Evolutionary conservation across 2,888 invertebrate genomes (phyloP), one percentile per base, ranked within the genome.

Genomic region (Neoascia interrupta): DNA sequence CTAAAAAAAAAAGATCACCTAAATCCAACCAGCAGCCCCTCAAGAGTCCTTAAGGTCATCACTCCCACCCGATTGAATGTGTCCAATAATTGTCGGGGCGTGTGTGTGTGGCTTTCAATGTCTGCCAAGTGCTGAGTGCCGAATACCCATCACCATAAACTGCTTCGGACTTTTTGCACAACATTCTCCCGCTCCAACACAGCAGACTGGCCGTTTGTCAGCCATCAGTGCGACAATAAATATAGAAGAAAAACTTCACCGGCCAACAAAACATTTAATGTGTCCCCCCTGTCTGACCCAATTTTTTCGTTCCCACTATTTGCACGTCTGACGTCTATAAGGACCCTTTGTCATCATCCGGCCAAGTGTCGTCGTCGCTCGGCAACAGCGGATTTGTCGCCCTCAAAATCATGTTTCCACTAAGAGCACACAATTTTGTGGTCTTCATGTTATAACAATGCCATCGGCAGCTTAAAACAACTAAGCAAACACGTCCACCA

Each of bases 401-500:
- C 79, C 72, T 61, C 76, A 66, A 79, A 79, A 73, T 79, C 79
- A 66, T 72, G 72, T 73, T 66, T 73, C 51, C 60, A 54, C 72
- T 61, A 61, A 73, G 66, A 79, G 61, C 79, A 73, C 79, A 79
- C 73, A 79, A 66, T 68, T 72, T 68, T 79, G 79, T 51, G 73
- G 79, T 79, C 45, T 64, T 45, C 41, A 66, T 66, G 76, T 61
- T 79, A 61, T 73, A 79, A 79, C 79, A 79, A 79, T 56, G 73
- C 72, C 73, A 61, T 66, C 54, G 73, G 79, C 79, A 79, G 66
- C 69, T 28, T 64, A 45, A 68, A 73, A 72, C 66, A 79, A 79
- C 61, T 54, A 73, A 68, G 61, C 79, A 79, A 76, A 75, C 72
- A 79, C 72, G 53, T 72, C 47, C 60, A 49, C 60, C 75, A 43